Evolutionary conservation across 2,888 invertebrate species (phyloP).

Genomic region (Cyaniris semiargus): DNA sequence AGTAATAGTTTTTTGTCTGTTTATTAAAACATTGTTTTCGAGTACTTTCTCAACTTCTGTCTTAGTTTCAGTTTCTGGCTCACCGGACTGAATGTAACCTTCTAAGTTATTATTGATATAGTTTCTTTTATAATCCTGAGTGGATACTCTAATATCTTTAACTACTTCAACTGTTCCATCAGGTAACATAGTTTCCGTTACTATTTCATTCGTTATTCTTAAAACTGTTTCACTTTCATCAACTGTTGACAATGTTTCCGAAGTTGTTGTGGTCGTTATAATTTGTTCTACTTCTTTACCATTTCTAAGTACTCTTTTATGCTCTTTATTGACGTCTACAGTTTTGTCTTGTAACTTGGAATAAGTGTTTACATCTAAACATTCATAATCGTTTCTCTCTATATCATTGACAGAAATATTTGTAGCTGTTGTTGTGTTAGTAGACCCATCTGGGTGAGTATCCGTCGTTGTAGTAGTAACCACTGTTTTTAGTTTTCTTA

Average conservation of each 20-base stretch:
- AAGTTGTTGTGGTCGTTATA: slow-evolving; percentile 66
- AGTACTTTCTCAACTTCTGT: slow-evolving; percentile 51
- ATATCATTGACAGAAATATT: slow-evolving; percentile 62
- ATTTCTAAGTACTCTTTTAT: slow-evolving; percentile 52
- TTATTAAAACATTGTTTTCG: slow-evolving; percentile 59
- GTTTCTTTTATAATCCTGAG: slow-evolving; percentile 61
- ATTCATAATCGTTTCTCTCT: slow-evolving; percentile 46
- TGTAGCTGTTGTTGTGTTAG: slow-evolving; percentile 59
- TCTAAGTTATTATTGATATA: slow-evolving; percentile 59
- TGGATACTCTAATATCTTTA: slow-evolving; percentile 62
- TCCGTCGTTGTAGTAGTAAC: slow-evolving; percentile 64
- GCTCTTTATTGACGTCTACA: slow-evolving; percentile 58
- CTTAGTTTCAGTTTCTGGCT: slow-evolving; percentile 55
- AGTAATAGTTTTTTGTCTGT: slow-evolving; percentile 61
- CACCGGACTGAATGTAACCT: slow-evolving; percentile 55
- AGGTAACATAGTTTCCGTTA: slow-evolving; percentile 61
- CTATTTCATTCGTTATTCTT: slow-evolving; percentile 62
- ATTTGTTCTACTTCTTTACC: slow-evolving; percentile 60
- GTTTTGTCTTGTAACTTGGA: slow-evolving; percentile 56
- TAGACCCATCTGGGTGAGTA: slow-evolving; percentile 64
- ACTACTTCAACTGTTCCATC: slow-evolving; percentile 63
- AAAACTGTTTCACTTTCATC: slow-evolving; percentile 60
- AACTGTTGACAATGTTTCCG: slow-evolving; percentile 57
- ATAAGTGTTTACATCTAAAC: slow-evolving; percentile 52
- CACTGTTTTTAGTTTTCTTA: slow-evolving; percentile 58